phyloP scores from a whole-genome alignment of 2,797 vertebrate species.

The Sebastes umbrosus region DNA sequence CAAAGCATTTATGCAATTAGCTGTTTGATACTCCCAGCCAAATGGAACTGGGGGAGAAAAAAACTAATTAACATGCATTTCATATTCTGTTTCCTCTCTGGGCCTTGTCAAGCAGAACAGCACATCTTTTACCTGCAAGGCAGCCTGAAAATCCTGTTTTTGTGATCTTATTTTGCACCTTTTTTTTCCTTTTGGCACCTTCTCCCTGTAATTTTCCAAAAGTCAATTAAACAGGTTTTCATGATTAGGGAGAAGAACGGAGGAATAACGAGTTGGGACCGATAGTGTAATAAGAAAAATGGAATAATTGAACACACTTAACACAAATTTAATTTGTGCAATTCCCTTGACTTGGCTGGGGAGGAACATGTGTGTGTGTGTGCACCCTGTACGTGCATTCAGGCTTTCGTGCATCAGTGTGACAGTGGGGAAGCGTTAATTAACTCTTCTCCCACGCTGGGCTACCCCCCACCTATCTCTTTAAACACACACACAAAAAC shows the following conservation, averaged over 20 bases:
- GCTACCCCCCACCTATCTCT: slow-evolving; percentile 62
- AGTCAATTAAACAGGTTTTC: slow-evolving; percentile 64
- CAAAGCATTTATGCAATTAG: slow-evolving; percentile 42
- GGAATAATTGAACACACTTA: slow-evolving; percentile 79
- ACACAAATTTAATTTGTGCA: slow-evolving; percentile 77
- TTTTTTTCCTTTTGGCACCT: slow-evolving; percentile 31
- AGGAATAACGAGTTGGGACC: slow-evolving; percentile 40
- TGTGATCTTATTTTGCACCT: slow-evolving; percentile 16
- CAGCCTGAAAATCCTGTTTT: slow-evolving; percentile 13
- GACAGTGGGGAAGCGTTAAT: slow-evolving; percentile 79
- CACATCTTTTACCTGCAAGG: slow-evolving; percentile 30
- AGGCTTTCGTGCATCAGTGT: slow-evolving; percentile 63
- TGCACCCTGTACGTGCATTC: slow-evolving; percentile 37
- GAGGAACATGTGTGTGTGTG: slow-evolving; percentile 28
- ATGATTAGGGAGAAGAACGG: slow-evolving; percentile 19
- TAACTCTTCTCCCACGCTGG: slow-evolving; percentile 79
- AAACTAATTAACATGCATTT: slow-evolving; percentile 38
- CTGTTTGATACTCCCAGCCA: slow-evolving; percentile 9
- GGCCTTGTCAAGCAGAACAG: slow-evolving; percentile 20
- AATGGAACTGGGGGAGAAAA: slow-evolving; percentile 7
- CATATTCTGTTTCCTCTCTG: slow-evolving; percentile 22
- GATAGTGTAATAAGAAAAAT: slow-evolving; percentile 66
- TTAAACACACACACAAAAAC: slow-evolving; percentile 62
- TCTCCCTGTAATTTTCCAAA: slow-evolving; percentile 41
- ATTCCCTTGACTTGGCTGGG: slow-evolving; percentile 70